Percentiles rank a stretch among this genome's conserved stretches.
Evolutionary conservation across 2,113 vertebrate species (phyloP).

Genomic region (Poeciliopsis prolifica): DNA sequence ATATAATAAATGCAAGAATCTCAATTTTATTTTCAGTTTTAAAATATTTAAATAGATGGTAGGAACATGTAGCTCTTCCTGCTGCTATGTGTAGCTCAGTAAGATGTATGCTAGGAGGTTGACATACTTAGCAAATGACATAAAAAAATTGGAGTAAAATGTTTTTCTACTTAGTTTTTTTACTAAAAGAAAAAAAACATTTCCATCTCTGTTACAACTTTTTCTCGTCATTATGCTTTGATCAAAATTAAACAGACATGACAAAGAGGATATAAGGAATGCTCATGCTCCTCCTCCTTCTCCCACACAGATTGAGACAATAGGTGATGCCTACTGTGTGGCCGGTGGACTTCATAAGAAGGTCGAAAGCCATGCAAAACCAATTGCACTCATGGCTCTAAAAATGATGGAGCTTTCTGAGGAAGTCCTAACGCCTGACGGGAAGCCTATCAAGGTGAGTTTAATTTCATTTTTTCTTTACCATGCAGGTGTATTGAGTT

Average conservation of each 20-base stretch:
- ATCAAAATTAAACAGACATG: too few relatives aligned
- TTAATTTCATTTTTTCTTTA: neutral
- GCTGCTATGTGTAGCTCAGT: neutral
- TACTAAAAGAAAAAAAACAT: too few relatives aligned
- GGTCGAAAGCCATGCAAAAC: conserved; percentile 93
- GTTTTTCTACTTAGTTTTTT: neutral
- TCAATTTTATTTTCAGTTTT: neutral
- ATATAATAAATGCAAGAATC: neutral
- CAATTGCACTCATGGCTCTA: conserved; percentile 96
- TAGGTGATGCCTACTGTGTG: conserved; percentile 98
- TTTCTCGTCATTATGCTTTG: too few relatives aligned
- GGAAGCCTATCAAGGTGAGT: conserved; percentile 93
- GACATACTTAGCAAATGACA: neutral
- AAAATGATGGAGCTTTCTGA: conserved; percentile 99
- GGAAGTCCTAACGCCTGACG: conserved; percentile 95
- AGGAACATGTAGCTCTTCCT: neutral
- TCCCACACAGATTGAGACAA: conserved; percentile 93
- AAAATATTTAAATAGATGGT: neutral
- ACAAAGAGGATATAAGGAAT: too few relatives aligned
- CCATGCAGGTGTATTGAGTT: neutral
- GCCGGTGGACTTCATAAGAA: conserved; percentile 95
- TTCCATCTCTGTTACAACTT: too few relatives aligned
- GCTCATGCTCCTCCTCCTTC: conserved; percentile 21
- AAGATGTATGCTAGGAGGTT: neutral
- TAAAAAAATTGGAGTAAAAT: too few relatives aligned